Evolutionary conservation across 2,113 vertebrate species (phyloP).

Genomic region (Ochotona princeps): DNA sequence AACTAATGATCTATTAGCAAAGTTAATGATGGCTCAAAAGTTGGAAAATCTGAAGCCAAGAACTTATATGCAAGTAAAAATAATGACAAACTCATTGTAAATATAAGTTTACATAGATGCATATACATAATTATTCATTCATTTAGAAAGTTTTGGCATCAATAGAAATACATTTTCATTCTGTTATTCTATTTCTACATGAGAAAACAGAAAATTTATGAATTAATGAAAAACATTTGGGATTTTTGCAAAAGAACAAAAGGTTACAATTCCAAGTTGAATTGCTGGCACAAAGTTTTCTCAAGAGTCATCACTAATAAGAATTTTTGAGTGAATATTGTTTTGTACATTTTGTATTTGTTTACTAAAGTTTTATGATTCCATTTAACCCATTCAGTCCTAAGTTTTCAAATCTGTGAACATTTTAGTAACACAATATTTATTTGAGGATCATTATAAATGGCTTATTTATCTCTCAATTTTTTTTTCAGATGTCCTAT

Average conservation of each 20-base stretch:
- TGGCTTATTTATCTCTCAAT: too few species aligned
- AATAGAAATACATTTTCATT: background rate
- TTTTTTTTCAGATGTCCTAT: too few species aligned
- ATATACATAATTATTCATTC: background rate
- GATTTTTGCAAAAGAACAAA: background rate
- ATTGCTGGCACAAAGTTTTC: background rate
- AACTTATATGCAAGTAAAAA: background rate
- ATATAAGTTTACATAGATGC: background rate
- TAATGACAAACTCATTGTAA: background rate
- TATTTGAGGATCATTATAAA: too few species aligned
- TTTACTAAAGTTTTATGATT: background rate
- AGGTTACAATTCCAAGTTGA: background rate
- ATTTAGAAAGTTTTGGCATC: background rate
- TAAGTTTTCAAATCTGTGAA: too few species aligned
- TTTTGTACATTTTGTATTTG: background rate
- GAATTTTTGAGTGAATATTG: background rate
- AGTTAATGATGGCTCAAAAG: background rate
- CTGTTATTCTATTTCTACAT: background rate
- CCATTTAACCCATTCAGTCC: background rate
- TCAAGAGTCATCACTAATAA: background rate
- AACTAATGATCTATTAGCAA: background rate
- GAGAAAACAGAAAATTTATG: background rate
- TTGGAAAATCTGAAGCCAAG: background rate
- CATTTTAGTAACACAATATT: too few species aligned
- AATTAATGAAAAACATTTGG: background rate